Conservation (phyloP, 2,113 vertebrate genomes). For the Larimichthys crocea region DNA sequence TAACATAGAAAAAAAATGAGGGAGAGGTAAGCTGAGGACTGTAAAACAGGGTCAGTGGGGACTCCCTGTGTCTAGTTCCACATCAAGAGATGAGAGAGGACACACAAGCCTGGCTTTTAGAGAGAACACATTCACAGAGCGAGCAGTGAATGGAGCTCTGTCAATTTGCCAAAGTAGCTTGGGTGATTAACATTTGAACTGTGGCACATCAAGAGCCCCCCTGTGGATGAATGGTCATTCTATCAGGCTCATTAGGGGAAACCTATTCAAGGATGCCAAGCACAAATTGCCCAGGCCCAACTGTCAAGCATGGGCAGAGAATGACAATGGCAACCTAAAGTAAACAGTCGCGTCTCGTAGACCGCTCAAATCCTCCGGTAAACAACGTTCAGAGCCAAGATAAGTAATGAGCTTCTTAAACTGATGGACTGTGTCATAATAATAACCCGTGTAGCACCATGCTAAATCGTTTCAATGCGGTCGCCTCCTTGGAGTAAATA, state of each 20-base stretch:
- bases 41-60: conserved; percentile 72
- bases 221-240: conserved; percentile 82
- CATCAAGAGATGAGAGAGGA: conserved; percentile 62
- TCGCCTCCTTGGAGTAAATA: conserved; percentile 45
- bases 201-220: conserved; percentile 76
- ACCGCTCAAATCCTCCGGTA: conserved; percentile 63
- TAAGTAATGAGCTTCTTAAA: conserved; percentile 70
- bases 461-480: conserved; percentile 53
- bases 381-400: conserved; percentile 72
- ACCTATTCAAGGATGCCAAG: conserved; percentile 78
- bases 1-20: conserved; percentile 54
- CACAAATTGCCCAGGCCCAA: conserved; percentile 77
- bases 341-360: conserved; percentile 64
- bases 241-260: conserved; percentile 78
- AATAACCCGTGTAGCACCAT: conserved; percentile 62
- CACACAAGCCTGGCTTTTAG: conserved; percentile 73
- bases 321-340: conserved; percentile 70
- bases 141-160: conserved; percentile 76
- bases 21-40: conserved; percentile 63
- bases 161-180: conserved; percentile 83
- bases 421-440: conserved; percentile 72
- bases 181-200: conserved; percentile 85
- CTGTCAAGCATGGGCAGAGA: conserved; percentile 72
- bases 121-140: conserved; percentile 67
- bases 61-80: conserved; percentile 60